A percentile compares a stretch with the other conserved stretches of the same genome.
phyloP scores from a whole-genome alignment of 1,140 invertebrate species.

The Drosophila pruinosa region DNA sequence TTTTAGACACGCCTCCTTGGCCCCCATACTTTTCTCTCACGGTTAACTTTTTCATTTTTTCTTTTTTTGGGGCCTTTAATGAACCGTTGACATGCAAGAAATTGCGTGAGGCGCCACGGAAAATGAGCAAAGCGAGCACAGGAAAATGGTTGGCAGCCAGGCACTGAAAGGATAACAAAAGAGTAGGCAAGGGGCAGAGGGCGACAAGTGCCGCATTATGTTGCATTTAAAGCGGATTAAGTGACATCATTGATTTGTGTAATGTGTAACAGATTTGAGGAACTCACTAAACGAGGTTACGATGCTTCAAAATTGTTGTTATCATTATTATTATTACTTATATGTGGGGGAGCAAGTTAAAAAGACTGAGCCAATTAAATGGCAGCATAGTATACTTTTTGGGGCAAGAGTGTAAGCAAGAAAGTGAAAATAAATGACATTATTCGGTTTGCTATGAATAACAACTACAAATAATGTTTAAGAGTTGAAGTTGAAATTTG shows the following conservation, averaged over 20 bases:
- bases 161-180: neutral
- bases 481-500: neutral
- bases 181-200: neutral
- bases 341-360: neutral
- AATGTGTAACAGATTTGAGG: constrained; percentile 47
- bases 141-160: constrained; percentile 3
- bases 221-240: constrained; percentile 73
- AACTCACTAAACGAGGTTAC: constrained; percentile 15
- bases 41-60: neutral
- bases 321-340: neutral
- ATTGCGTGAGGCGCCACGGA: constrained; percentile 58
- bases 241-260: constrained; percentile 71
- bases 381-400: neutral
- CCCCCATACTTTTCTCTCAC: no score
- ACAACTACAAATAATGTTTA: neutral
- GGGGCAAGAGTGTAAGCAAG: no score
- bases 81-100: constrained; percentile 76
- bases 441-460: neutral
- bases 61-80: constrained; percentile 43
- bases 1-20: constrained; percentile 22
- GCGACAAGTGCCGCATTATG: constrained; percentile 64
- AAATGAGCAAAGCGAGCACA: constrained; percentile 28
- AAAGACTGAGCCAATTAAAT: neutral
- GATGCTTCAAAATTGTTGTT: neutral
- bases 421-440: neutral